Conservation (phyloP, 1,140 invertebrate species). For the Drosophila quadrilineata region DNA sequence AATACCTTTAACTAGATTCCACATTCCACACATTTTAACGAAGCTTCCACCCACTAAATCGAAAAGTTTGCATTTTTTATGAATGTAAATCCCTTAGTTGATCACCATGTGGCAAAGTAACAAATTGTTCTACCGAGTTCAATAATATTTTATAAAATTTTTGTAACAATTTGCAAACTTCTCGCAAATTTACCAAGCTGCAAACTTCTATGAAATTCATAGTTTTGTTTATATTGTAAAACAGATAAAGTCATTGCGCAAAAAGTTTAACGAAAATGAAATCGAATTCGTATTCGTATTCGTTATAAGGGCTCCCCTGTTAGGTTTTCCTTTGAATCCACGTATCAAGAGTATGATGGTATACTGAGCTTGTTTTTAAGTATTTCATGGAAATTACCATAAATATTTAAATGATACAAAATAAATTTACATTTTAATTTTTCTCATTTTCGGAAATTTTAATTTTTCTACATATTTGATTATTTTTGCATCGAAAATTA, state of each 20-base stretch:
- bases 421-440: no score
- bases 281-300: no score
- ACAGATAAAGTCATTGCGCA: background rate
- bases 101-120: background rate
- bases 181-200: background rate
- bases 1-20: no score
- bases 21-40: no score
- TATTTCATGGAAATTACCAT: no score
- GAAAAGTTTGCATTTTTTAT: background rate
- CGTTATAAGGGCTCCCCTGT: no score
- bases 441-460: background rate
- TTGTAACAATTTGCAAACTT: background rate
- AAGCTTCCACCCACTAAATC: background rate
- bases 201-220: slow-evolving; percentile 3
- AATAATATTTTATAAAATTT: slow-evolving; percentile 1
- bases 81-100: background rate
- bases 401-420: no score
- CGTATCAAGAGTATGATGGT: no score
- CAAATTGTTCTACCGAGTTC: background rate
- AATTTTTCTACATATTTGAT: no score
- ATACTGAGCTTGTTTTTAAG: no score
- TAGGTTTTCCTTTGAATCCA: no score
- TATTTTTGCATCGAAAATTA: no score
- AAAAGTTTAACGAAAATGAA: slow-evolving; percentile 2
- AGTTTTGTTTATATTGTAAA: slow-evolving; percentile 1